Evolutionary conservation across 2,888 invertebrate genomes (phyloP), one percentile per base, ranked within the genome.

Genomic region (Chrysolina americana): DNA sequence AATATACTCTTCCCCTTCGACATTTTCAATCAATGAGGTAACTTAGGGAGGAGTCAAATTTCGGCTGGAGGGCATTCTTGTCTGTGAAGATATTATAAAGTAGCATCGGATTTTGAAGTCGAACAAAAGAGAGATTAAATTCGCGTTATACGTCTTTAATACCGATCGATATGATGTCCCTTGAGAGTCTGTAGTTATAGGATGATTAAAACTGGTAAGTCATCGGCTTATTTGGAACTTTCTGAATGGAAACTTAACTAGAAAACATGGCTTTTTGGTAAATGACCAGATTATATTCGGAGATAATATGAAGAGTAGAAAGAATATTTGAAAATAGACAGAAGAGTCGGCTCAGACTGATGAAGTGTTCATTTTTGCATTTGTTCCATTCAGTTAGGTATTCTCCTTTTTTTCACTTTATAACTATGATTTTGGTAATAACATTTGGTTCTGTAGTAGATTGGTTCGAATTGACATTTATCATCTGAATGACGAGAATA

Each of bases 41-140:
- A n/a, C 15, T 23, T 0, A 9, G 6, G 13, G 28, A 36, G 28
- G 59, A 11, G 8, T 59, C 15, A 2, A 59, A 28, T 36, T 59
- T 11, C 59, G n/a, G n/a, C 13, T 8, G 6, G 19, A 59, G 36
- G 23, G 59, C 6, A 28, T 9, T 36, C 59, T 59, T n/a, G 15
- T 59, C n/a, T 11, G n/a, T n/a, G 36, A 36, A n/a, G 59, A 59
- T 59, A 59, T 17, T 59, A 59, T 59, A 13, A n/a, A 28, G n/a
- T 28, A 59, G 59, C 15, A 28, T n/a, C 59, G 59, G 59, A 59
- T 59, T 59, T 28, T 28, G n/a, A 36, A 28, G 23, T 15, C 59
- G 36, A 13, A 59, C 36, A 59, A 59, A 59, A 59, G 59, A 59
- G n/a, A n/a, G 59, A 59, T 59, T 59, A 36, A 59, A 59, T 59